These are phyloP conservation scores for Thalpophila matura DNA, from an alignment of 2,888 invertebrate genomes.

Conservation along the genomic window DNA sequence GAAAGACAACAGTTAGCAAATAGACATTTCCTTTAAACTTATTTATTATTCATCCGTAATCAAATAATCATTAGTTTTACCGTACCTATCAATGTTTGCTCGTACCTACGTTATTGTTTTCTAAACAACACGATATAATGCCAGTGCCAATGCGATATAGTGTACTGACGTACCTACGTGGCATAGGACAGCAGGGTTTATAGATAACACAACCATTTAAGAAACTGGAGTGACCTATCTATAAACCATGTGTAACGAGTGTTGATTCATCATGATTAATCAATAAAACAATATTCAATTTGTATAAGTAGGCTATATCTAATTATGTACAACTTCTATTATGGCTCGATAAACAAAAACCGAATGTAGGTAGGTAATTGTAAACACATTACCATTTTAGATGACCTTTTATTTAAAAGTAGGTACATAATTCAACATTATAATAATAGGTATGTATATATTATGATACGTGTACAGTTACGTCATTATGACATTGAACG, in stretches of 20 bases:
- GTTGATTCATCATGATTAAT: slow-evolving; percentile 6
- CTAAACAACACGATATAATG: background rate
- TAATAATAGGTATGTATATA: no score
- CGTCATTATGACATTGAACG: slow-evolving; percentile 58
- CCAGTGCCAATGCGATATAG: no score
- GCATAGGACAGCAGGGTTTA: background rate
- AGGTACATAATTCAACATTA: no score
- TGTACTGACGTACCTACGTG: no score
- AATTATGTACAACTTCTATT: slow-evolving; percentile 6
- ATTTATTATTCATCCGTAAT: background rate
- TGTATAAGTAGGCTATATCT: background rate
- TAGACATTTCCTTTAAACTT: slow-evolving; percentile 1
- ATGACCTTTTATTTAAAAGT: slow-evolving; percentile 58
- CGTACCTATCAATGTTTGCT: slow-evolving; percentile 4
- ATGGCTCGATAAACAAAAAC: slow-evolving; percentile 34
- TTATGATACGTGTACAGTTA: slow-evolving; percentile 46
- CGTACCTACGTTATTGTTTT: background rate
- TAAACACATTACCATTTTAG: slow-evolving; percentile 39
- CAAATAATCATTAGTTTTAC: slow-evolving; percentile 14
- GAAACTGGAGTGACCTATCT: background rate
- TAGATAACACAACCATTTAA: background rate
- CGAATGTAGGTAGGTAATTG: no score
- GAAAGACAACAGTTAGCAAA: slow-evolving; percentile 11
- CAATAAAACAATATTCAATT: background rate
- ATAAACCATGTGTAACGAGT: background rate